phyloP scores from a whole-genome alignment of 2,888 invertebrate species.

The Eupsilia transversa region DNA sequence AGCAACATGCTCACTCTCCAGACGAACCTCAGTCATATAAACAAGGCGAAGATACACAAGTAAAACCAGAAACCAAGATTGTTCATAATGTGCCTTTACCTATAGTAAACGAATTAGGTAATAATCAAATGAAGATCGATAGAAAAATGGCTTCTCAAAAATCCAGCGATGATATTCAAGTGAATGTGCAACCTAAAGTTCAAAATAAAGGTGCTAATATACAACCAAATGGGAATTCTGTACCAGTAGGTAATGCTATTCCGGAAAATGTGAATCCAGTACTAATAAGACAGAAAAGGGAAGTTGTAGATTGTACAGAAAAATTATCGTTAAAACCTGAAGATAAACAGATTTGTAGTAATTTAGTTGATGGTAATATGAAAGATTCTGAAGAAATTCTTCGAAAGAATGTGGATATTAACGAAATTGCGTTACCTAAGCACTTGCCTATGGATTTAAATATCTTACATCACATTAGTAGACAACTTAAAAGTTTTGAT shows the following conservation, averaged over 20 bases:
- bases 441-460: slow-evolving; percentile 73
- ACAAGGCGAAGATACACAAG: slow-evolving; percentile 80
- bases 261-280: slow-evolving; percentile 50
- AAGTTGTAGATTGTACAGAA: slow-evolving; percentile 78
- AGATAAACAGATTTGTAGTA: slow-evolving; percentile 80
- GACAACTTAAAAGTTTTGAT: slow-evolving; percentile 82
- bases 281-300: slow-evolving; percentile 68
- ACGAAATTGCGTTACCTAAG: slow-evolving; percentile 71
- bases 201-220: slow-evolving; percentile 54
- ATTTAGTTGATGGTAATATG: slow-evolving; percentile 62
- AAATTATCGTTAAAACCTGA: slow-evolving; percentile 73
- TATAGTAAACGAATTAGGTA: slow-evolving; percentile 72
- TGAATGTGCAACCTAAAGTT: slow-evolving; percentile 47
- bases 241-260: slow-evolving; percentile 29
- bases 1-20: slow-evolving; percentile 77
- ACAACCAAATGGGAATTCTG: slow-evolving; percentile 47
- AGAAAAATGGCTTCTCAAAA: slow-evolving; percentile 35
- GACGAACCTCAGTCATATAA: slow-evolving; percentile 86
- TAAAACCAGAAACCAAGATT: slow-evolving; percentile 56
- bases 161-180: slow-evolving; percentile 55
- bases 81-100: slow-evolving; percentile 77
- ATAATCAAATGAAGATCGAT: slow-evolving; percentile 53
- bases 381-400: slow-evolving; percentile 55
- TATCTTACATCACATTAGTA: slow-evolving; percentile 76
- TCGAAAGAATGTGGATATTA: slow-evolving; percentile 37